Percentiles rank a stretch among this genome's conserved stretches.
Evolutionary conservation across 2,797 vertebrate species (phyloP).

Genomic region (Cirrhinus molitorella): DNA sequence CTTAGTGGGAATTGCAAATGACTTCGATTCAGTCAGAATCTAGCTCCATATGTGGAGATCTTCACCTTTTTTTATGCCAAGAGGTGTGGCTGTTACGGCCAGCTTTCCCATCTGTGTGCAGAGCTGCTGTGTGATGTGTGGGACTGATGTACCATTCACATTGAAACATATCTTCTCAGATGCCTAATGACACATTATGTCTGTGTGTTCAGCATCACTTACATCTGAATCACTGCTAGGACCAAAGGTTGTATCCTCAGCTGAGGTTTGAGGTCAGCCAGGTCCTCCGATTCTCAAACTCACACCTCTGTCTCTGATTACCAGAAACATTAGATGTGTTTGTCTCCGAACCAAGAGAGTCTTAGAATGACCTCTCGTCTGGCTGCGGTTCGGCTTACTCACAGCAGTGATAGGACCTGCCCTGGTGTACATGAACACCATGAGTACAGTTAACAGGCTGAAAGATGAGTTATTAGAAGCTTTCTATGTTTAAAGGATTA

Average conservation of each 20-base stretch:
- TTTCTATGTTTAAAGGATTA: not conserved
- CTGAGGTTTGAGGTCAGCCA: constrained; percentile 54
- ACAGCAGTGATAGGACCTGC: constrained; percentile 28
- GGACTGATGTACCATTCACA: constrained; percentile 55
- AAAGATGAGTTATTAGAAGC: constrained; percentile 7
- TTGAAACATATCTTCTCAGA: constrained; percentile 53
- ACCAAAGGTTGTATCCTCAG: constrained; percentile 28
- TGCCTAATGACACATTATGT: constrained; percentile 50
- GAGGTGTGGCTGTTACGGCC: constrained; percentile 32
- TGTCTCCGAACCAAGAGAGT: constrained; percentile 33
- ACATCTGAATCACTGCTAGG: constrained; percentile 43
- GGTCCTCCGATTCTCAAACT: constrained; percentile 44
- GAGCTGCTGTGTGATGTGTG: constrained; percentile 49
- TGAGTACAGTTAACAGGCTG: constrained; percentile 1
- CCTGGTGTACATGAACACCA: constrained; percentile 20
- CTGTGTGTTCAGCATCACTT: constrained; percentile 48
- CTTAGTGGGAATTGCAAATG: constrained; percentile 31
- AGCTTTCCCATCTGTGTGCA: constrained; percentile 38
- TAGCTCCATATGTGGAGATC: constrained; percentile 46
- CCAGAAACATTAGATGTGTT: constrained; percentile 51
- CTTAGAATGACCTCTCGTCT: constrained; percentile 42
- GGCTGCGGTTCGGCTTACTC: constrained; percentile 45
- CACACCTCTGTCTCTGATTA: constrained; percentile 45
- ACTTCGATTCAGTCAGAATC: constrained; percentile 50
- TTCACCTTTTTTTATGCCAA: constrained; percentile 44